Evolutionary conservation across 2,888 invertebrate genomes (phyloP).

Genomic region (Cheilosia grossa): DNA sequence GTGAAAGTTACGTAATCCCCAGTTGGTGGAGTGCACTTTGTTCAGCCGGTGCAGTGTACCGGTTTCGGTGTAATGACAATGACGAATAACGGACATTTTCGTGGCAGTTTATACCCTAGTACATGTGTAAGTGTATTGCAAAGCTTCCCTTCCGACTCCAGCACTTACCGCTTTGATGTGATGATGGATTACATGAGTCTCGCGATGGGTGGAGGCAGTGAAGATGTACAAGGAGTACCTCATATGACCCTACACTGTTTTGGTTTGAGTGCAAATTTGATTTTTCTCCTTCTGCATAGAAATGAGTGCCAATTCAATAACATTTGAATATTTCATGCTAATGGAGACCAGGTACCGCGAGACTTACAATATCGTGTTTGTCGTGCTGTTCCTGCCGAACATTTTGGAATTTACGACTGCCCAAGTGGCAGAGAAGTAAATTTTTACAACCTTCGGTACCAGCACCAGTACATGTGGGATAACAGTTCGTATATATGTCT

Average conservation of each 20-base stretch:
- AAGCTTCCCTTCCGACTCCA: not conserved
- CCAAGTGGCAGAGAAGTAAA: conserved; percentile 13
- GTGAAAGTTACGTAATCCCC: conserved; percentile 58
- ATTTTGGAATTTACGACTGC: conserved; percentile 49
- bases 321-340: conserved; percentile 13
- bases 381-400: conserved; percentile 43
- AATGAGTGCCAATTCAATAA: conserved; percentile 17
- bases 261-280: not conserved
- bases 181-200: conserved; percentile 14
- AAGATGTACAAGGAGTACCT: not conserved
- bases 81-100: conserved; percentile 48
- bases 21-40: conserved; percentile 7
- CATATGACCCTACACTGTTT: not conserved
- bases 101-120: not conserved
- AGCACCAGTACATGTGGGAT: not conserved
- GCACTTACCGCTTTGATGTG: not conserved
- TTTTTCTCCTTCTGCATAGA: not conserved
- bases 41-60: not conserved
- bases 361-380: not conserved
- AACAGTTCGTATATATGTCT: conserved; percentile 7
- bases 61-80: conserved; percentile 32
- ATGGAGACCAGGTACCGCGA: not conserved
- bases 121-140: conserved; percentile 5
- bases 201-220: not conserved
- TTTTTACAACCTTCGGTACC: conserved; percentile 25